Evolutionary conservation across 2,888 invertebrate species (phyloP), one percentile per base, ranked within the genome.

Genomic region (Drosophila neotestacea): DNA sequence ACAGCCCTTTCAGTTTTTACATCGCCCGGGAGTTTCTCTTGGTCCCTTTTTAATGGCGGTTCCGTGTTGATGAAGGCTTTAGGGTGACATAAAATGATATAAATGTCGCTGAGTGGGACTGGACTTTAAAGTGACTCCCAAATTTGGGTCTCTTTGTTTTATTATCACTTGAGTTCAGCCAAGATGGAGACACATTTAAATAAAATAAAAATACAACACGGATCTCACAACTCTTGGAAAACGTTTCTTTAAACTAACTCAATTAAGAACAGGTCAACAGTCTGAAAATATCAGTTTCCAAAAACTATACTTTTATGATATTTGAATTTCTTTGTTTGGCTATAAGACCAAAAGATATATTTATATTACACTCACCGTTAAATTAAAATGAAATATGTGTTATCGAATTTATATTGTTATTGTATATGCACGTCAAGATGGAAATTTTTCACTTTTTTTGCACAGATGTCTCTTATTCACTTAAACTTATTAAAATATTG

Each of bases 71-170:
- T 78, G 78, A 70, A 71, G 85, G 81, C 78, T 80, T 80, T 69
- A 72, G 79, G 71, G 64, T 65, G 79, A 70, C 79, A 79, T 83
- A 67, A 83, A 83, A 83, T 73, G 73, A 73, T 80, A 79, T 82
- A 73, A 75, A 73, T 75, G 67, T 68, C 65, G 64, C 41, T 46
- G 61, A 42, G 58, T 48, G 60, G 70, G 7, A 75, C 69, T 66
- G 65, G 62, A 62, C 69, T 69, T 62, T 77, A 66, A 55, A 77
- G 59, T 65, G 77, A 42, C 59, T 27, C 30, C 13, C 44, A 55
- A 73, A 73, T 54, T 28, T 38, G 3, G 63, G 42, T 36, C 70
- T 62, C 30, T 55, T 66, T 66, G 62, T 60, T 77, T 77, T 73
- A 59, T 63, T 61, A 58, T 61, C 63, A 60, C 63, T 73, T 60